phyloP scores from a whole-genome alignment of 2,888 invertebrate species.

The Tholera decimalis region DNA sequence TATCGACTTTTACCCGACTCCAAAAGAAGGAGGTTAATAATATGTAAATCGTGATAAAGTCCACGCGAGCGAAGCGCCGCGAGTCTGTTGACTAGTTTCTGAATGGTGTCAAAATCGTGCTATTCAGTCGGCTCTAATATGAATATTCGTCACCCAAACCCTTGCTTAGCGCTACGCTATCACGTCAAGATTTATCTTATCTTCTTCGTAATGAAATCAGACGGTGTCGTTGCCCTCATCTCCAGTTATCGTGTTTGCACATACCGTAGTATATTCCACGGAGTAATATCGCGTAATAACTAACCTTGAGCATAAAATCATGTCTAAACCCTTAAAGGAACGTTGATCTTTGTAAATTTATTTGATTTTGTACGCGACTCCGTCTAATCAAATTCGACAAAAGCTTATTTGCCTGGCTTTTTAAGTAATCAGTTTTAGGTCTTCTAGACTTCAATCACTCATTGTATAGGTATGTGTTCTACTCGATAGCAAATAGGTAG shows the following conservation, averaged over 20 bases:
- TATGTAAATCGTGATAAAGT: no score
- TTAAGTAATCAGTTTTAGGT: conserved; percentile 28
- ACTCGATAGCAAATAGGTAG: not conserved
- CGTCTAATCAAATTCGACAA: conserved; percentile 10
- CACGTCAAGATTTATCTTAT: conserved; percentile 67
- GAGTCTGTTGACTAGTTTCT: no score
- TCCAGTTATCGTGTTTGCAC: conserved; percentile 67
- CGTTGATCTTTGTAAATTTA: conserved; percentile 26
- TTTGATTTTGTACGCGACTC: conserved; percentile 12
- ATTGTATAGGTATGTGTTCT: not conserved
- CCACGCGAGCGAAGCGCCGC: no score
- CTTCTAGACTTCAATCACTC: not conserved
- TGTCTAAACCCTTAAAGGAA: conserved; percentile 12
- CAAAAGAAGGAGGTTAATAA: no score
- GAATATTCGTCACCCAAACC: conserved; percentile 23
- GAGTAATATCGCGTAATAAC: conserved; percentile 39
- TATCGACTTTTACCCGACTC: no score
- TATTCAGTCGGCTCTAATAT: conserved; percentile 5
- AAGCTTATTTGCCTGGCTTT: conserved; percentile 27
- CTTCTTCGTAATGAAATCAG: conserved; percentile 70
- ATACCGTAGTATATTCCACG: conserved; percentile 23
- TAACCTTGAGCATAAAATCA: conserved; percentile 34
- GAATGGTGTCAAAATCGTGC: not conserved
- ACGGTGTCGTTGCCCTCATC: conserved; percentile 75
- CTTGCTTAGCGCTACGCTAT: conserved; percentile 25